These are phyloP conservation scores for Poeciliopsis retropinna DNA, from an alignment of 2,113 vertebrate species.

Conservation along the genomic window DNA sequence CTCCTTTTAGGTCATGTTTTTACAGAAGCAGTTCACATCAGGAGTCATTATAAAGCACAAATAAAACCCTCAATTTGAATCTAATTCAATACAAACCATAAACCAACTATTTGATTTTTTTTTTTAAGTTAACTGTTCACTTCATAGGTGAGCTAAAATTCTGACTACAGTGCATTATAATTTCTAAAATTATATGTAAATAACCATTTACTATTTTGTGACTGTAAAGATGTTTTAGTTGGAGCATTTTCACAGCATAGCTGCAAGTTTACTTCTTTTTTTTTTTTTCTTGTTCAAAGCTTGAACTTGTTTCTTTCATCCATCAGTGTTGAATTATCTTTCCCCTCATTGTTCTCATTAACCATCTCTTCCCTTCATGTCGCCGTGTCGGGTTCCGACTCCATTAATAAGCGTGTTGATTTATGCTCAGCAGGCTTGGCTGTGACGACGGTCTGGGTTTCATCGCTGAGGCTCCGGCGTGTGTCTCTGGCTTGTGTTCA, in stretches of 20 bases:
- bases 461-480: conserved; percentile 4
- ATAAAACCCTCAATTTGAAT: no score
- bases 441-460: conserved; percentile 14
- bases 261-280: background rate
- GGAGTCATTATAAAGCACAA: no score
- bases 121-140: no score
- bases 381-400: conserved; percentile 18
- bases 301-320: background rate
- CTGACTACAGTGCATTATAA: no score
- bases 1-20: no score
- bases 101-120: no score
- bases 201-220: no score
- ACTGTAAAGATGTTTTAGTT: no score
- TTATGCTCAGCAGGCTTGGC: conserved; percentile 33
- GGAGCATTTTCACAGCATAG: background rate
- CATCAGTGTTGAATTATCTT: conserved; percentile 25
- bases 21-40: no score
- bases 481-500: background rate
- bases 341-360: conserved; percentile 8
- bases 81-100: no score
- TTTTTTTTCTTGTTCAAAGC: background rate
- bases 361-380: conserved; percentile 10
- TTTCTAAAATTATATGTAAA: no score
- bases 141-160: no score
- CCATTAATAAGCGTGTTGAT: conserved; percentile 49